Percentiles rank a stretch among this genome's conserved stretches.
Conservation (phyloP, 2,113 vertebrate species). For the Oncorhynchus masou region DNA sequence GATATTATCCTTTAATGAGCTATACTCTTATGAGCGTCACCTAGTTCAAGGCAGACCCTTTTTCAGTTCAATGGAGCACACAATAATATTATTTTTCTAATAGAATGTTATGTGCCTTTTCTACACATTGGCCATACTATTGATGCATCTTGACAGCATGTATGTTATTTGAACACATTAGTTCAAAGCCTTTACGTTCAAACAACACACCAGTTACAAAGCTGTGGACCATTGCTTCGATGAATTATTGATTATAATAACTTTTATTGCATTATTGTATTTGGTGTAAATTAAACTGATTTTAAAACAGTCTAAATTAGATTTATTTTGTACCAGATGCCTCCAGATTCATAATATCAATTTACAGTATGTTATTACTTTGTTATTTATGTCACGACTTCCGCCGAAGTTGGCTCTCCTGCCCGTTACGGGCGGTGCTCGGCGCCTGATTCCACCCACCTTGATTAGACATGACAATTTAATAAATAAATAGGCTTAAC, state of each 20-base stretch:
- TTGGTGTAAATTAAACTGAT: constrained; percentile 4
- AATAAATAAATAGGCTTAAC: background rate
- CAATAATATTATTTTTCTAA: constrained; percentile 11
- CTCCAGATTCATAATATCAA: background rate
- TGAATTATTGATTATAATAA: background rate
- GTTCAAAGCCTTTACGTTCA: too few relatives aligned
- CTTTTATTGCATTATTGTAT: background rate
- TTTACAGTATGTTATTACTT: background rate
- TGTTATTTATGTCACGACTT: too few relatives aligned
- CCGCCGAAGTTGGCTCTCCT: too few relatives aligned
- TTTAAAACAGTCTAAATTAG: constrained; percentile 1
- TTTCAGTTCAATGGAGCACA: constrained; percentile 5
- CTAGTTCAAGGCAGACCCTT: too few relatives aligned
- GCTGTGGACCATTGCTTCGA: constrained; percentile 26
- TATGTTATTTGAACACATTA: constrained; percentile 20
- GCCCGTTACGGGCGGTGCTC: too few relatives aligned
- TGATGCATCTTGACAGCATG: background rate
- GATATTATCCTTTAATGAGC: too few relatives aligned
- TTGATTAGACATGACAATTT: too few relatives aligned
- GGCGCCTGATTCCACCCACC: too few relatives aligned
- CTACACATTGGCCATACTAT: background rate
- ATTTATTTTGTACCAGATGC: background rate
- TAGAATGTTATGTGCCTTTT: background rate
- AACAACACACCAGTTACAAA: constrained; percentile 16
- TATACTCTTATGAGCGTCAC: too few relatives aligned